Conservation (phyloP, 2,113 vertebrate species). For the Ploceus nigricollis region DNA sequence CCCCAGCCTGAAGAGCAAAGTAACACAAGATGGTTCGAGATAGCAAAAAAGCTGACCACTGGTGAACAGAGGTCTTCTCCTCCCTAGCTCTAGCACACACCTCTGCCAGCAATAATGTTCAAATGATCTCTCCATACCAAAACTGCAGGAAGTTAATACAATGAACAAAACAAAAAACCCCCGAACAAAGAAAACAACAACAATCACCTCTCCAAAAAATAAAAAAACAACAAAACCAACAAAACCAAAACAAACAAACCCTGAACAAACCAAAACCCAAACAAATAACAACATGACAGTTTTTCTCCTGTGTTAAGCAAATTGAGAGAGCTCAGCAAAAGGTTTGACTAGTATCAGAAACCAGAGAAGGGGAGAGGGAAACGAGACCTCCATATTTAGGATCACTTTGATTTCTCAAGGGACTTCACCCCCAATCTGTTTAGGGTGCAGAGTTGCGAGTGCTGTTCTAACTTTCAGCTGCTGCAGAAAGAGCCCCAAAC, state of each 20-base stretch:
- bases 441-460: neutral
- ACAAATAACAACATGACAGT: neutral
- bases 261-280: neutral
- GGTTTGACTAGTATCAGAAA: neutral
- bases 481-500: neutral
- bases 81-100: neutral
- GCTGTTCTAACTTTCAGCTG: neutral
- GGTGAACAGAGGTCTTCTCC: neutral
- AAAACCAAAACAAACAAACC: neutral
- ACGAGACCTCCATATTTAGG: neutral
- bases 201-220: fast-evolving
- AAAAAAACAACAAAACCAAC: neutral
- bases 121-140: neutral
- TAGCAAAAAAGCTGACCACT: neutral
- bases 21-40: neutral
- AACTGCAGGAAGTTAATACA: neutral
- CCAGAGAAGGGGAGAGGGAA: neutral
- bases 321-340: neutral
- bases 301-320: neutral
- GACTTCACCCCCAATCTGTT: neutral
- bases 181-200: neutral
- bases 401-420: neutral
- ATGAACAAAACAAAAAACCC: neutral
- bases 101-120: neutral
- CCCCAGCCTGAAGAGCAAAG: neutral